Conservation (phyloP, 2,888 invertebrate genomes). For the Pachycephus smyrnensis region DNA sequence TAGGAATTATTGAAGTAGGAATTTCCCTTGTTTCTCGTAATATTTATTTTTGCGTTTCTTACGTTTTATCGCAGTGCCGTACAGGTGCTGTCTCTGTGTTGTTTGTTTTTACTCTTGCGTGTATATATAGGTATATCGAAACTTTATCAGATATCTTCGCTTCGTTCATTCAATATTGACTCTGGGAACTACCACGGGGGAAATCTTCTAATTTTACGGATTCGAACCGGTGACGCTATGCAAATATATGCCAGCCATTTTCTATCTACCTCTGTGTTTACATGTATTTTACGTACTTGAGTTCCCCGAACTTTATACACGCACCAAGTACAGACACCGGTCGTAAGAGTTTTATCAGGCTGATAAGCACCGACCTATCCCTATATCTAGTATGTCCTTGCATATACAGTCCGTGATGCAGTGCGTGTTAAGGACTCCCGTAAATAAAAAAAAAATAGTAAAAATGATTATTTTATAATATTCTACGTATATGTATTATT, state of each 20-base stretch:
- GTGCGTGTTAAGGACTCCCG: background rate
- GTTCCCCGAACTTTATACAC: background rate
- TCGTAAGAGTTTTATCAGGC: background rate
- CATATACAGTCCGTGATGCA: background rate
- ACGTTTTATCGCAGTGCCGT: background rate
- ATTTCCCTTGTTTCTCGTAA: background rate
- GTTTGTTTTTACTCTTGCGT: background rate
- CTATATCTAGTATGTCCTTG: background rate
- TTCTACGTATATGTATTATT: background rate
- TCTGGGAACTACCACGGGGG: slow-evolving; percentile 48
- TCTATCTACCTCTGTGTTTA: background rate
- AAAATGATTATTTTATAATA: background rate
- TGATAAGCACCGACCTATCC: background rate
- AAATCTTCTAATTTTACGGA: slow-evolving; percentile 59
- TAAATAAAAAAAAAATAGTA: background rate
- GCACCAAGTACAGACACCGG: background rate
- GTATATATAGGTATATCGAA: slow-evolving; percentile 27
- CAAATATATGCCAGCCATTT: slow-evolving; percentile 41
- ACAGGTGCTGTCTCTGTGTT: background rate
- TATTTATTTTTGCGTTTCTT: background rate
- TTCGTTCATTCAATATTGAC: slow-evolving; percentile 55
- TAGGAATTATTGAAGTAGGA: background rate
- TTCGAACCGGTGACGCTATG: slow-evolving; percentile 50
- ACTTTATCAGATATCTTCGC: slow-evolving; percentile 55
- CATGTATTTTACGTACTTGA: slow-evolving; percentile 9